Conservation (phyloP, 2,113 vertebrate species). For the Murina feae region DNA sequence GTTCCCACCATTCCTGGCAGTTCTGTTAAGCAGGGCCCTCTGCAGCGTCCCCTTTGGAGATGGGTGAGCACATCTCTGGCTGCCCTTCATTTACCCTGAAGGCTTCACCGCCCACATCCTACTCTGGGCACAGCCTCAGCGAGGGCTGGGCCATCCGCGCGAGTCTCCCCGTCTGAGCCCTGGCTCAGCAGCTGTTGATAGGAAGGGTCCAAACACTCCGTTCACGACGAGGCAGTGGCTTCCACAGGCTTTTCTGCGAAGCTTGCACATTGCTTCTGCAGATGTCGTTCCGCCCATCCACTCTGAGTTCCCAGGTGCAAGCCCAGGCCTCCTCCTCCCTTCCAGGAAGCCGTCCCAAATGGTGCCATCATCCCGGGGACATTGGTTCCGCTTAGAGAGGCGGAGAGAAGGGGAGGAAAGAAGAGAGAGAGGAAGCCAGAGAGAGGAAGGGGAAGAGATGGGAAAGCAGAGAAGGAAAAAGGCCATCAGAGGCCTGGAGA, state of each 20-base stretch:
- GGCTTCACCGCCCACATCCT: neutral
- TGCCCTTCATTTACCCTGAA: rapidly evolving
- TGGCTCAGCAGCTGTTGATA: neutral
- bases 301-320: neutral
- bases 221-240: neutral
- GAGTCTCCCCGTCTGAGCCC: neutral
- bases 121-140: neutral
- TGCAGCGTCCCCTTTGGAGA: neutral
- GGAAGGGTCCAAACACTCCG: neutral
- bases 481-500: neutral
- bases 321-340: neutral
- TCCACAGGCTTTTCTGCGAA: neutral
- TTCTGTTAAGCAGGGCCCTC: neutral
- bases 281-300: neutral
- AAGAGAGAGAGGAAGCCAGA: neutral
- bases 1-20: rapidly evolving
- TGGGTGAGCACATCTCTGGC: neutral
- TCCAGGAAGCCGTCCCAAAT: constrained; percentile 12
- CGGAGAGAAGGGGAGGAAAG: neutral
- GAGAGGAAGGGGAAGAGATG: neutral
- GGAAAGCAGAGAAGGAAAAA: neutral
- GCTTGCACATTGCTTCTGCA: neutral
- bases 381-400: neutral
- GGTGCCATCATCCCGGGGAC: neutral
- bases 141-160: neutral